Evolutionary conservation across 2,113 vertebrate species (phyloP).

Genomic region (Uropsilus gracilis): DNA sequence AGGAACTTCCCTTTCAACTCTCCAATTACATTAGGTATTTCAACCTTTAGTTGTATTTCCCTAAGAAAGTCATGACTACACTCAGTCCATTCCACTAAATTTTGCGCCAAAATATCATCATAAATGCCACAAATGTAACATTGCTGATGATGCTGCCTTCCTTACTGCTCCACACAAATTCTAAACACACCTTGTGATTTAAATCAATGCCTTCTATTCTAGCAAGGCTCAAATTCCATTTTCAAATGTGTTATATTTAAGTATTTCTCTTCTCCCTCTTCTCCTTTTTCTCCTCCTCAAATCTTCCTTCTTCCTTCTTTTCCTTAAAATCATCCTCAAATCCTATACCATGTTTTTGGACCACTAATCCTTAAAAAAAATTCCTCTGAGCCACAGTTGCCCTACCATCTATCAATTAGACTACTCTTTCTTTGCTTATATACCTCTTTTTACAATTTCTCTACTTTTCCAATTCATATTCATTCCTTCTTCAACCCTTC

Average conservation of each 20-base stretch:
- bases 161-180: background rate
- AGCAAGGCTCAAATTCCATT: background rate
- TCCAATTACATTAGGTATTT: background rate
- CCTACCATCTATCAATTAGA: background rate
- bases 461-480: background rate
- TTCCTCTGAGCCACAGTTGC: background rate
- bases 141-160: background rate
- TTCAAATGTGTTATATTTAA: background rate
- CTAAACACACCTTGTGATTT: background rate
- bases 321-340: background rate
- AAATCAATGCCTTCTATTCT: background rate
- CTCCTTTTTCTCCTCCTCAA: no score
- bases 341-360: background rate
- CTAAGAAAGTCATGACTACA: background rate
- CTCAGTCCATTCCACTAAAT: background rate
- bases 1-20: background rate
- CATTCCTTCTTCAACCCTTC: background rate
- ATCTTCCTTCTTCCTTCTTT: accelerated
- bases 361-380: background rate
- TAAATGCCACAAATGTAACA: background rate
- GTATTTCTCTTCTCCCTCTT: background rate
- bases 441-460: background rate
- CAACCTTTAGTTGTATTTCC: background rate
- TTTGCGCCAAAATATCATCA: conserved; percentile 7
- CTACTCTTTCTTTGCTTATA: background rate